Conservation (phyloP, 2,797 vertebrate genomes). For the Hafferia zeledoni region DNA sequence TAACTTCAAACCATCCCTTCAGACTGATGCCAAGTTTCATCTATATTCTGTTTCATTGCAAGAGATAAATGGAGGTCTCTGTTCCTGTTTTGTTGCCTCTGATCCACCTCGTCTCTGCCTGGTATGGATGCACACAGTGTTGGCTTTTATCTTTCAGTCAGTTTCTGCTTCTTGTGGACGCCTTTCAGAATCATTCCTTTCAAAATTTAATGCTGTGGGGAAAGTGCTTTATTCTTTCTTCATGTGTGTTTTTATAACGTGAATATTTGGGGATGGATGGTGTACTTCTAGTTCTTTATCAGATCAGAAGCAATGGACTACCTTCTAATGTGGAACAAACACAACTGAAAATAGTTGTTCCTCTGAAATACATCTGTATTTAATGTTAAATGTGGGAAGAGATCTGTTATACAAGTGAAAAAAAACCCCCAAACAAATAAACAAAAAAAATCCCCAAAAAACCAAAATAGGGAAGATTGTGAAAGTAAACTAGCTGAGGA, state of each 20-base stretch:
- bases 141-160: conserved; percentile 14
- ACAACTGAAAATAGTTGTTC: background rate
- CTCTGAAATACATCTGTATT: background rate
- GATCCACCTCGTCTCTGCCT: background rate
- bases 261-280: background rate
- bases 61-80: conserved; percentile 20
- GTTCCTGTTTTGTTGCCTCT: conserved; percentile 20
- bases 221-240: background rate
- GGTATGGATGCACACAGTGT: background rate
- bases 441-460: background rate
- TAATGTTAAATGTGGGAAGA: background rate
- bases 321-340: background rate
- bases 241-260: background rate
- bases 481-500: background rate
- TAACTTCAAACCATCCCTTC: background rate
- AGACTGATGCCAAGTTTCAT: background rate
- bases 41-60: conserved; percentile 11
- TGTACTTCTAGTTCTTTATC: background rate
- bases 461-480: background rate
- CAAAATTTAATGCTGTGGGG: background rate
- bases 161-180: conserved; percentile 17
- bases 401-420: background rate
- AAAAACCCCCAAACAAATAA: background rate
- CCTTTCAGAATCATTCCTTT: background rate
- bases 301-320: background rate